phyloP scores from a whole-genome alignment of 2,113 vertebrate species.

The Sarotherodon lohbergeri region DNA sequence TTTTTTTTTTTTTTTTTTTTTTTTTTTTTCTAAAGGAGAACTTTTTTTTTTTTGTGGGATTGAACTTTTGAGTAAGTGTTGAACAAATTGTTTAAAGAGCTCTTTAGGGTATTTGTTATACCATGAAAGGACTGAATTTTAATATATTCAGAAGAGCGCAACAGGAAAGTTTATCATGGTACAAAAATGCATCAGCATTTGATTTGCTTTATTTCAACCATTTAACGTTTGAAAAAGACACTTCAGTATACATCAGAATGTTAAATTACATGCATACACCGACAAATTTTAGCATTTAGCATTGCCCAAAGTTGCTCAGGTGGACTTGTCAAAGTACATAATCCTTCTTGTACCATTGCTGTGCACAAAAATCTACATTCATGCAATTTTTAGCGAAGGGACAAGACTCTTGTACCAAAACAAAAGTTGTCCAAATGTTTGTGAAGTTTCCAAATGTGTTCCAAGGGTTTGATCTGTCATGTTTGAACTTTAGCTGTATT shows the following conservation, averaged over 20 bases:
- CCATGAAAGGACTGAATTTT: neutral
- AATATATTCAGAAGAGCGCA: neutral
- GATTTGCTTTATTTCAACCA: neutral
- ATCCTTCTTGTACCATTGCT: slow-evolving; percentile 72
- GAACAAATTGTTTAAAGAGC: neutral
- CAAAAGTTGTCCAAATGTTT: neutral
- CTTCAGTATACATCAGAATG: neutral
- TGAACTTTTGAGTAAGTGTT: neutral
- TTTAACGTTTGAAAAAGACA: neutral
- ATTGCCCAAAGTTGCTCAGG: neutral
- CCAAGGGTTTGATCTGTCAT: neutral
- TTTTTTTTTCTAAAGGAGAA: no score
- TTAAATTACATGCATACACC: neutral
- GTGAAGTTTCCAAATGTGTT: neutral
- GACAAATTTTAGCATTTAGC: neutral
- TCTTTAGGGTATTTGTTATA: neutral
- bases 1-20: no score
- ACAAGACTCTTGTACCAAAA: neutral
- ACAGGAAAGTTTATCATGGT: neutral
- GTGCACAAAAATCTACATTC: slow-evolving; percentile 41
- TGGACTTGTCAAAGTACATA: slow-evolving; percentile 36
- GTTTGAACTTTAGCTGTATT: neutral
- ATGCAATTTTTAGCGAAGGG: neutral
- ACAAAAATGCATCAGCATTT: neutral
- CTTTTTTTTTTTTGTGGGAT: no score